These are phyloP conservation scores for Tenualosa ilisha DNA, from an alignment of 2,797 vertebrate genomes.

Conservation along the genomic window DNA sequence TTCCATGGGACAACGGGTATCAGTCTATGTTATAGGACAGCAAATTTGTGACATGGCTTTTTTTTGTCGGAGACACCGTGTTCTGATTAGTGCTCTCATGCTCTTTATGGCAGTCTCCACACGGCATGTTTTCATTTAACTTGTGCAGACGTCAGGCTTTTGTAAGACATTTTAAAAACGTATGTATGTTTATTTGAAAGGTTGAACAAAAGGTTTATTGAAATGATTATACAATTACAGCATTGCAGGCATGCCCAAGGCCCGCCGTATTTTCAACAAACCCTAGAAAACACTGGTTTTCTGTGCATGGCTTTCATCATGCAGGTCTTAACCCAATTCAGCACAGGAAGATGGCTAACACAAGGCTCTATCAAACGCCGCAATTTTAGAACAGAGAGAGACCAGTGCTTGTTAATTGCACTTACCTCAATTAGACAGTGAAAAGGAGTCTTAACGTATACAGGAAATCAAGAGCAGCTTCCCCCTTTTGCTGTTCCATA, in stretches of 20 bases:
- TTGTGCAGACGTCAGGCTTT: conserved; percentile 10
- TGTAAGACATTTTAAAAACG: not conserved
- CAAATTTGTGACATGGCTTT: conserved; percentile 21
- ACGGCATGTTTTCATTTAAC: conserved; percentile 23
- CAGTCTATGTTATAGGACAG: not conserved
- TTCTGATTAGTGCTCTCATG: conserved; percentile 32
- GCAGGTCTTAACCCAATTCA: not conserved
- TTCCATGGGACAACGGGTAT: conserved; percentile 23
- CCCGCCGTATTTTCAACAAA: not conserved
- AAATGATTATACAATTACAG: conserved; percentile 5
- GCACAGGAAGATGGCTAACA: not conserved
- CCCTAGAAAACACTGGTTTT: not conserved
- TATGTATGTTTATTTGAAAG: conserved; percentile 7
- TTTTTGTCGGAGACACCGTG: conserved; percentile 25
- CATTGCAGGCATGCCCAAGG: not conserved
- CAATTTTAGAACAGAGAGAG: not conserved
- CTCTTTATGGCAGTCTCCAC: conserved; percentile 23
- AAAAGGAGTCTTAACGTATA: not conserved
- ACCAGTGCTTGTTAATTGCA: not conserved
- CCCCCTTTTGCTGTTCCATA: not conserved
- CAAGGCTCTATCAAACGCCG: not conserved
- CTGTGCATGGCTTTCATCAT: conserved; percentile 15
- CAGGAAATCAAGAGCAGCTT: not conserved
- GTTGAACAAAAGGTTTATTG: conserved; percentile 14
- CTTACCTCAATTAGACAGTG: conserved; percentile 2